These are phyloP conservation scores for Drosophila prostipennis DNA, from an alignment of 2,888 invertebrate genomes.

Conservation along the genomic window DNA sequence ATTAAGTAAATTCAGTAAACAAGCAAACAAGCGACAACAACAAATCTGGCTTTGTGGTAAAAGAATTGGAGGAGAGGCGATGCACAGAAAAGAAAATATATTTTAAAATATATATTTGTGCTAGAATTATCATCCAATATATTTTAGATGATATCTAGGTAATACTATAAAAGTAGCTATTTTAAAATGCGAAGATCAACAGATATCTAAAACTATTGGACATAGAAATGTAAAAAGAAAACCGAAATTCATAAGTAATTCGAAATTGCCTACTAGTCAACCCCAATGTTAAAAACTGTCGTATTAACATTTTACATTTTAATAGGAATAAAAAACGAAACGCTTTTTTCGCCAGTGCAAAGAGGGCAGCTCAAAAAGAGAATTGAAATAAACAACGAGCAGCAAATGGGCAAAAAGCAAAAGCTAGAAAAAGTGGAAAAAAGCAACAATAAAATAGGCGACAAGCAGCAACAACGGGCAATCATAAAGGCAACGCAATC, in stretches of 20 bases:
- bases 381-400: conserved; percentile 61
- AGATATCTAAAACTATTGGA: too few species aligned
- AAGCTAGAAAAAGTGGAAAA: conserved; percentile 64
- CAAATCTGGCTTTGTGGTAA: conserved; percentile 33
- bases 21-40: conserved; percentile 35
- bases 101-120: too few species aligned
- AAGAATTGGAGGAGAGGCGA: conserved; percentile 6
- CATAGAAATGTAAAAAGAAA: too few species aligned
- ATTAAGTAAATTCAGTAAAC: conserved; percentile 49
- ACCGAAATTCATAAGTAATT: not conserved
- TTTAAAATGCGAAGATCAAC: not conserved
- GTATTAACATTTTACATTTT: too few species aligned
- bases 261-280: not conserved
- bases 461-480: conserved; percentile 64
- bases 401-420: conserved; percentile 52
- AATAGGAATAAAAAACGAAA: not conserved
- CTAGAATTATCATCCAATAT: not conserved
- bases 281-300: not conserved
- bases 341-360: conserved; percentile 7
- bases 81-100: not conserved
- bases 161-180: too few species aligned
- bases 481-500: conserved; percentile 75
- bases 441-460: conserved; percentile 65
- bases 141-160: not conserved
- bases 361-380: conserved; percentile 42